Conservation (phyloP, 2,113 vertebrate species). For the Mus spicilegus region DNA sequence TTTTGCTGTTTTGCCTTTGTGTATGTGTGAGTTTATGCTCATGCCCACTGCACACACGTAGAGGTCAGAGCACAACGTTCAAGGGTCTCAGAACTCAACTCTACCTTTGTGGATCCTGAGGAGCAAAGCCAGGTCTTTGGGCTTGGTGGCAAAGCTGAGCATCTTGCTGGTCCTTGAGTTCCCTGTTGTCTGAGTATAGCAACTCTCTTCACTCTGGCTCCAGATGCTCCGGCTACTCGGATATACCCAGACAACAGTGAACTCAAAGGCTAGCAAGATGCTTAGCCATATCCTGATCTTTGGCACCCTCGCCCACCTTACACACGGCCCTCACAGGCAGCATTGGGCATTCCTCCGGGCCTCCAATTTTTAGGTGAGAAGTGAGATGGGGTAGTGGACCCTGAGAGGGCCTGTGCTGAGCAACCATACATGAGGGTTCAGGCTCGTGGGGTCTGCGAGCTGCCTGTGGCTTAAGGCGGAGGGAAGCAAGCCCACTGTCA, state of each 20-base stretch:
- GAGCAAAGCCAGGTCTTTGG: background rate
- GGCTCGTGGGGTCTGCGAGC: background rate
- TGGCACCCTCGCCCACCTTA: background rate
- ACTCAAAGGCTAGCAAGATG: too few relatives aligned
- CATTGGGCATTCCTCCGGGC: too few relatives aligned
- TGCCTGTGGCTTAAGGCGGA: accelerated
- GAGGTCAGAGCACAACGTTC: background rate
- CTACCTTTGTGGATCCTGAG: background rate
- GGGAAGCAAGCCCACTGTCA: accelerated
- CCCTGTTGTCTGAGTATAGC: background rate
- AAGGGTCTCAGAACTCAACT: background rate
- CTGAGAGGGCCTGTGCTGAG: accelerated
- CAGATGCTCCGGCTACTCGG: background rate
- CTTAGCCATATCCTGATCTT: too few relatives aligned
- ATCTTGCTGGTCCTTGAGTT: too few relatives aligned
- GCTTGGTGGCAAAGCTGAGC: background rate
- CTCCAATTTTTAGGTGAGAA: background rate
- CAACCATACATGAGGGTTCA: background rate
- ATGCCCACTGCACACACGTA: background rate
- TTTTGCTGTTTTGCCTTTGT: background rate
- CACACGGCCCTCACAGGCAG: background rate
- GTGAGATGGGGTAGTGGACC: background rate
- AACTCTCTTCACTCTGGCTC: background rate
- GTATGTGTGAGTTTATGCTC: background rate
- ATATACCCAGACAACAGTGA: too few relatives aligned